phyloP scores from a whole-genome alignment of 2,888 invertebrate species.

The Priocnemis perturbator region DNA sequence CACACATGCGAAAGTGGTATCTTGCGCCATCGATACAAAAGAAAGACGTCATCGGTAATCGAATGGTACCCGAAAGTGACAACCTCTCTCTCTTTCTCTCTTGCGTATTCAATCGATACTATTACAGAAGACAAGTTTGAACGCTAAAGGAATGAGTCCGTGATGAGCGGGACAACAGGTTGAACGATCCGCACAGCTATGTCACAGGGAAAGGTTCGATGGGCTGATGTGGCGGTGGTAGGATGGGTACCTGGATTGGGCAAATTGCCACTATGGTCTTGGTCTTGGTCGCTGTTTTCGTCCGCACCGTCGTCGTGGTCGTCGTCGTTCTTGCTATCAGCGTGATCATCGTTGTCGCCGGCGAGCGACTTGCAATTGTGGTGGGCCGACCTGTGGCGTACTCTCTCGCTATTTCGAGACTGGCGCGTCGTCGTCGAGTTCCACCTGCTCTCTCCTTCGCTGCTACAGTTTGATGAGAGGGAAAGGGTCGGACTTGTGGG shows the following conservation, averaged over 20 bases:
- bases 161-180: constrained; percentile 45
- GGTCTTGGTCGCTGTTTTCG: constrained; percentile 64
- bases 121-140: constrained; percentile 41
- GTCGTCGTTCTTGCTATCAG: constrained; percentile 35
- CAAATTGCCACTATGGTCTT: constrained; percentile 70
- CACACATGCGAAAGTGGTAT: too few species aligned
- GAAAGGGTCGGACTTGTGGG: constrained; percentile 67
- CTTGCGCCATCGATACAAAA: too few species aligned
- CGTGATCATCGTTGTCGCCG: constrained; percentile 52
- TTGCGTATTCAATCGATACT: constrained; percentile 9
- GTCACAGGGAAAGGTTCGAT: constrained; percentile 38
- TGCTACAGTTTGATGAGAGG: constrained; percentile 69
- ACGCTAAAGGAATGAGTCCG: constrained; percentile 45
- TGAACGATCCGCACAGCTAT: constrained; percentile 48
- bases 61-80: constrained; percentile 40
- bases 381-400: constrained; percentile 32
- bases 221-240: constrained; percentile 55
- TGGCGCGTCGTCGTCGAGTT: constrained; percentile 29
- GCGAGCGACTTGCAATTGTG: constrained; percentile 49
- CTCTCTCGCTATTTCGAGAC: constrained; percentile 33
- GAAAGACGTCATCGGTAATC: constrained; percentile 7
- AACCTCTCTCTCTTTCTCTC: constrained; percentile 44
- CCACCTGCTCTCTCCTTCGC: constrained; percentile 64
- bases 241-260: constrained; percentile 74
- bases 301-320: constrained; percentile 55